Base-by-base conservation (phyloP, 2,113 vertebrate species). In the Ctenodactylus gundi region DNA sequence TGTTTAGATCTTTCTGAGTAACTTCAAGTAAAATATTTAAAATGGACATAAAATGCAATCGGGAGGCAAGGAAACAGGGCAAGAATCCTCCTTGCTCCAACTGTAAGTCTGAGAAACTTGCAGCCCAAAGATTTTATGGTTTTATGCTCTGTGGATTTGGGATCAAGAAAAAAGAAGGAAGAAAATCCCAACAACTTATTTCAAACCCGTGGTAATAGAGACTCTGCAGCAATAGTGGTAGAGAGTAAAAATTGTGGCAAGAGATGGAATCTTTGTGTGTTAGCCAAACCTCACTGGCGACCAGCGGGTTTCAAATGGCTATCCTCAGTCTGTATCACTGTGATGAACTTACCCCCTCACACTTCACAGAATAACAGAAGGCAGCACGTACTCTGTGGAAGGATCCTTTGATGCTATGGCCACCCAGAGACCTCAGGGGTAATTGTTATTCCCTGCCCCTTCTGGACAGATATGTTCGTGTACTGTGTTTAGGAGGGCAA, bases 21-120 rank as follows among this genome's bases (percentile, higher is more conserved):
- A 51, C 27, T 68, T 88, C 39, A 88, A 84, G 58, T 41, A n/a
- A 88, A 93, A 70, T 20, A 78, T n/a, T 75, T 41, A n/a, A 88
- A 73, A 78, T 21, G 64, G 85, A 62, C 8, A 5, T 39, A 13
- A 77, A 46, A 51, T 27, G 36, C 53, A 31, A 17, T 29, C 55
- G 14, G 21, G 39, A 64, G 44, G 51, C 60, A 62, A 57, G 25
- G 57, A 39, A n/a, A 60, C 25, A 34, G 27, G 55, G n/a, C n/a
- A n/a, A n/a, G n/a, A n/a, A n/a, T n/a, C n/a, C n/a, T n/a, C n/a
- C n/a, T n/a, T n/a, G n/a, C n/a, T n/a, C n/a, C n/a, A n/a, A n/a
- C n/a, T n/a, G n/a, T n/a, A n/a, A n/a, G n/a, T n/a, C n/a, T n/a
- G n/a, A n/a, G n/a, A 3, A 31, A 15, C 53, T 76, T 23, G 34